Evolutionary conservation across 2,888 invertebrate genomes (phyloP), one percentile per base, ranked within the genome.

Genomic region (Podotricha telesiphe): DNA sequence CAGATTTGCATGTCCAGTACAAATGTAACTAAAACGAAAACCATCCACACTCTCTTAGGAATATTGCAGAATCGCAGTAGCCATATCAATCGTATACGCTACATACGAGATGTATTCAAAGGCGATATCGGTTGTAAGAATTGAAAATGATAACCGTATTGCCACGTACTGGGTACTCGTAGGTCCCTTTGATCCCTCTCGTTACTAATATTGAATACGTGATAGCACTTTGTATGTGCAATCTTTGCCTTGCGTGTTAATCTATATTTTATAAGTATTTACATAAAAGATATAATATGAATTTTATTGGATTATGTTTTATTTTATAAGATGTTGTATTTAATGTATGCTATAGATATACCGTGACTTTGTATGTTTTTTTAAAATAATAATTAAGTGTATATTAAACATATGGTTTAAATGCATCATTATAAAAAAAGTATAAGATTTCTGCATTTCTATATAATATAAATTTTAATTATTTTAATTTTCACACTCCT

Each of bases 201-300:
- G 73, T 73, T 75, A 75, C 80, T 79, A 79, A 82, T 81, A 82
- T 82, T 80, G 81, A 79, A 81, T 77, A 81, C 81, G 80, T 80
- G 80, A 79, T 75, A 68, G 72, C 75, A 78, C 22, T 59, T 59
- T 13, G 2, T 59, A 59, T 59, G 59, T 45, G 59, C 59, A 45
- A 22, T 20, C 59, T 59, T 45, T 28, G 22, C 6, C n/a, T 77
- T 79, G 77, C 53, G 40, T 55, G 34, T 58, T 59, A 55, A 67
- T 67, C 28, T 37, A 17, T 34, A 22, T 66, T 50, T 50, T 50
- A 40, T 59, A 50, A 13, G 20, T 37, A 4, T 56, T 40, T 56
- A 58, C 48, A 65, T 22, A 0, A 22, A 5, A 7, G 0, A 11
- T 37, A 17, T 55, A 1, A 11, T 37, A 17, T 55, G 55, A 7